A percentile compares a stretch with the other conserved stretches of the same genome.
Conservation (phyloP, 2,113 vertebrate species). For the Eulemur rufifrons region DNA sequence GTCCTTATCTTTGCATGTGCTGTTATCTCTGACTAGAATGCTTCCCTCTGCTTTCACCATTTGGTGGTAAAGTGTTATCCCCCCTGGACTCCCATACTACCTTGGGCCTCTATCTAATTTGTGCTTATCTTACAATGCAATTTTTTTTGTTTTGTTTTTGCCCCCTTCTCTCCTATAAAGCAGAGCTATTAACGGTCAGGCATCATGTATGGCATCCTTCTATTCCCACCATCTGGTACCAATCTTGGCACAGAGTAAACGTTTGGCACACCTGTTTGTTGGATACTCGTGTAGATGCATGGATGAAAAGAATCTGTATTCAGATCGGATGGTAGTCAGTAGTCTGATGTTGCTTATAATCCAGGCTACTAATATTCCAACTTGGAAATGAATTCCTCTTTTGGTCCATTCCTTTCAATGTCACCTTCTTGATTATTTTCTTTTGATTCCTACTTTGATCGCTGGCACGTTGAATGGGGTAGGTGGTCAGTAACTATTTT, state of each 20-base stretch:
- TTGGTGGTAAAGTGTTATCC: background rate
- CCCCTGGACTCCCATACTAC: background rate
- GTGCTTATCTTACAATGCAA: background rate
- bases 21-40: background rate
- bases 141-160: background rate
- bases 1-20: background rate
- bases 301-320: background rate
- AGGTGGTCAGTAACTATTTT: background rate
- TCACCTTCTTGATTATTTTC: background rate
- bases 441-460: background rate
- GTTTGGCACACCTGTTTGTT: background rate
- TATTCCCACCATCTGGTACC: background rate
- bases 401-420: background rate
- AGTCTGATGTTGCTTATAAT: background rate
- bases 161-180: background rate
- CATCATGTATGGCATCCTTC: background rate
- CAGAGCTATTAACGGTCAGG: background rate
- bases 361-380: background rate
- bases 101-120: background rate
- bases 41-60: background rate
- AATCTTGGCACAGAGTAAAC: background rate
- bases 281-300: background rate
- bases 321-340: background rate
- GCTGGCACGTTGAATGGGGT: background rate
- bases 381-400: constrained; percentile 12